Base-by-base conservation (phyloP, 2,113 vertebrate genomes). In the Australoheros scitulus region DNA sequence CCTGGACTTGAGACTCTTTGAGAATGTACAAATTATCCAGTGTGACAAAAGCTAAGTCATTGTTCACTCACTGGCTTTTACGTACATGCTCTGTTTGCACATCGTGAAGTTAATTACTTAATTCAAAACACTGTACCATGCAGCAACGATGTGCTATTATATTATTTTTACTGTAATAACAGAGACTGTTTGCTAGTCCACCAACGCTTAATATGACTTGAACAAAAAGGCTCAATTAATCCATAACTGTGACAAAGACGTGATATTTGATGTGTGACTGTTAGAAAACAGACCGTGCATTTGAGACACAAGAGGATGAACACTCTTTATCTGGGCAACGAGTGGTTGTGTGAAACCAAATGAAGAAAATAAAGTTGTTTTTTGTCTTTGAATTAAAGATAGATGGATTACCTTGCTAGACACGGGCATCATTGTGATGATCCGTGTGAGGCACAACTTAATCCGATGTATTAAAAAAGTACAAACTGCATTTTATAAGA, bases 221-320 rank as follows among this genome's bases (percentile, higher is more conserved):
- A 79, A 88, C 70, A 87, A 85, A 90, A 26, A 26, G 9, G 32
- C 88, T 86, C 41, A 2, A 72, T 87, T 92, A 11, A 93, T 89
- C 85, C 82, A 89, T 83, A 86, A 88, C 52, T 92, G 68, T 82
- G 79, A 86, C 29, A 76, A 78, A 79, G 83, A 79, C 91, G 88
- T 82, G 91, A 84, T 91, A 93, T 94, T 92, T 94, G 85, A 81
- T 63, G 84, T 74, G 64, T 80, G 72, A 79, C 76, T 78, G 92
- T 63, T 32, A 89, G 34, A 84, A 14, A 74, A 70, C 63, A 60
- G 76, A 84, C 59, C 34, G 64, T 20, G 77, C 85, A 76, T 63
- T 26, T 77, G 80, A 87, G 65, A 72, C 63, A 72, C 88, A 74
- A 77, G 65, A 86, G 56, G 59, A 20, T 22, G 32, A 89, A 24